Percentiles rank a stretch among this genome's conserved stretches.
Conservation (phyloP, 2,888 invertebrate species). For the Cryptocephalus primarius region DNA sequence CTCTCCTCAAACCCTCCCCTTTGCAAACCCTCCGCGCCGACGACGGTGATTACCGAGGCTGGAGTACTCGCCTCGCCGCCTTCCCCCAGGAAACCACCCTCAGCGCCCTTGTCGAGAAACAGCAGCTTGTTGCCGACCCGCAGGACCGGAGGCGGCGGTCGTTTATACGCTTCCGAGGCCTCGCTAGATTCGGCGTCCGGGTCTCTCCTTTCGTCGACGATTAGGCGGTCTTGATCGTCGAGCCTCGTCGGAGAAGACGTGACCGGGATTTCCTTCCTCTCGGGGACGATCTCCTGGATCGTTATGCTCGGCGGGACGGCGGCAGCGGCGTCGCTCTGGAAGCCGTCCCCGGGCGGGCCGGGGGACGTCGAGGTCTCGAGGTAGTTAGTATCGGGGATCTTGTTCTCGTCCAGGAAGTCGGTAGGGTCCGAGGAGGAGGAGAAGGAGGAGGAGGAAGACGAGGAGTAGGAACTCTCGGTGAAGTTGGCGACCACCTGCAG, state of each 20-base stretch:
- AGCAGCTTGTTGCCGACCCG: constrained; percentile 34
- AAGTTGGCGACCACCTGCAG: too few relatives aligned
- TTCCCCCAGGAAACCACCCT: constrained; percentile 25
- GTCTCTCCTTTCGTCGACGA: constrained; percentile 22
- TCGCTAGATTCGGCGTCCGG: constrained; percentile 31
- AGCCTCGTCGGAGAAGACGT: constrained; percentile 24
- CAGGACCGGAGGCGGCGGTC: constrained; percentile 31
- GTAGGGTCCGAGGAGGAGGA: not conserved
- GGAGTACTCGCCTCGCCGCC: constrained; percentile 32
- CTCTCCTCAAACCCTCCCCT: constrained; percentile 24
- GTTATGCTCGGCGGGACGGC: constrained; percentile 31
- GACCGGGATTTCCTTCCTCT: constrained; percentile 31
- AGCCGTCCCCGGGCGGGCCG: constrained; percentile 7
- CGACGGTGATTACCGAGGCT: constrained; percentile 34
- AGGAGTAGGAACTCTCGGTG: too few relatives aligned
- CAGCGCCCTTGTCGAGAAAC: too few relatives aligned
- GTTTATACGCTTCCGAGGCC: constrained; percentile 31
- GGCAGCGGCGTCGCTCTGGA: constrained; percentile 7
- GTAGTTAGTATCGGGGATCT: constrained; percentile 16
- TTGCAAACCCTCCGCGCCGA: constrained; percentile 39
- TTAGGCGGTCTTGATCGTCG: constrained; percentile 18
- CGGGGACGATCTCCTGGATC: constrained; percentile 51
- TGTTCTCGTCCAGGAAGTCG: constrained; percentile 14
- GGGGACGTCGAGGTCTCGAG: constrained; percentile 3
- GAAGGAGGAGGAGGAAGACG: too few relatives aligned